Conservation (phyloP, 2,797 vertebrate genomes). For the Echiichthys vipera region DNA sequence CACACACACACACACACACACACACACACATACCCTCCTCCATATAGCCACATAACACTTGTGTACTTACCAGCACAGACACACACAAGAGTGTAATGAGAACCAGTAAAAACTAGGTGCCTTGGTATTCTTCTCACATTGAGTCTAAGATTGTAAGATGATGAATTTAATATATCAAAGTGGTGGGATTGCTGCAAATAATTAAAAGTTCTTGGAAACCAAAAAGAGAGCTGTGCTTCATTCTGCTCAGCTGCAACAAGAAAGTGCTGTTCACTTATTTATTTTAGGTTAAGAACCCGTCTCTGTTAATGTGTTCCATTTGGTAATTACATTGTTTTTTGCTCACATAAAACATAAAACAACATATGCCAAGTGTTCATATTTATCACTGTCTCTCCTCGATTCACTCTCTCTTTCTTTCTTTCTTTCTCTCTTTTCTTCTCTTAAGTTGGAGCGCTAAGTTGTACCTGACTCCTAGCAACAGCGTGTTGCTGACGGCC, state of each 20-base stretch:
- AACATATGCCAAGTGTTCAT: background rate
- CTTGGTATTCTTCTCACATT: slow-evolving; percentile 24
- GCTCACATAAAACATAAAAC: slow-evolving; percentile 23
- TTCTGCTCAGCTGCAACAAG: background rate
- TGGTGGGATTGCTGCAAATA: slow-evolving; percentile 7
- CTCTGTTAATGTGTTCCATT: slow-evolving; percentile 18
- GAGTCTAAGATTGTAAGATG: slow-evolving; percentile 3
- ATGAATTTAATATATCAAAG: slow-evolving; percentile 23
- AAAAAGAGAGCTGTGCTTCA: background rate
- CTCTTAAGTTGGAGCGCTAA: slow-evolving; percentile 94
- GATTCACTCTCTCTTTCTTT: slow-evolving; percentile 36
- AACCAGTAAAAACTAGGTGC: background rate
- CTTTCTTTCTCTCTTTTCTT: slow-evolving; percentile 31
- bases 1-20: slow-evolving; percentile 14
- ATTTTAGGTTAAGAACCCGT: slow-evolving; percentile 16
- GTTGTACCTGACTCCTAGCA: slow-evolving; percentile 96
- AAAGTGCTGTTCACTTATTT: slow-evolving; percentile 15
- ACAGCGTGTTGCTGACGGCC: slow-evolving; percentile 95
- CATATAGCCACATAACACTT: slow-evolving; percentile 21
- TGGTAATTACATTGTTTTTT: slow-evolving; percentile 31
- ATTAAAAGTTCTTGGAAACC: slow-evolving; percentile 7
- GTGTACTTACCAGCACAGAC: slow-evolving; percentile 15
- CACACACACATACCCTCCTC: slow-evolving; percentile 24
- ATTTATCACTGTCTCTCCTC: slow-evolving; percentile 23
- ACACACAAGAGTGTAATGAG: slow-evolving; percentile 8